These are phyloP conservation scores for Microctonus hyperodae DNA, from an alignment of 2,888 invertebrate genomes.

Conservation along the genomic window DNA sequence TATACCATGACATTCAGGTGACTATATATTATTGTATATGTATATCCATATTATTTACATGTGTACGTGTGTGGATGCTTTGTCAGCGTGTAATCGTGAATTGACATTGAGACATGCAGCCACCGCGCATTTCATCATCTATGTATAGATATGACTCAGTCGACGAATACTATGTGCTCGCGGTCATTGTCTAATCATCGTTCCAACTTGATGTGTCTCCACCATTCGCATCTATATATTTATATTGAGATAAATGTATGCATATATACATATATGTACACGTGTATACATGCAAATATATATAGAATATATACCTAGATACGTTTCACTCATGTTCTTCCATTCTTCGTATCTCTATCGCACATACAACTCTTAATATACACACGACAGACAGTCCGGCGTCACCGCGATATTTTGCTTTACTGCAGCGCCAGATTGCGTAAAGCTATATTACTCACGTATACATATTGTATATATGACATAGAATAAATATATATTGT, in stretches of 20 bases:
- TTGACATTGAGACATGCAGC: constrained; percentile 14
- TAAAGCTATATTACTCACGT: background rate
- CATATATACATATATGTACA: background rate
- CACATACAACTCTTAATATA: background rate
- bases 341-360: background rate
- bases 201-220: constrained; percentile 19
- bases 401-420: constrained; percentile 35
- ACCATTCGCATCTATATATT: constrained; percentile 9
- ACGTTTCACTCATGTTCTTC: background rate
- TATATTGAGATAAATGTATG: background rate
- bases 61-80: constrained; percentile 2
- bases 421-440: constrained; percentile 21
- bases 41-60: background rate
- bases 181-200: constrained; percentile 41
- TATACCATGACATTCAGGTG: background rate
- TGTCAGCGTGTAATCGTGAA: constrained; percentile 18
- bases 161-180: constrained; percentile 35
- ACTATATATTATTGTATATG: background rate
- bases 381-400: constrained; percentile 39
- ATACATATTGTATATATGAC: background rate
- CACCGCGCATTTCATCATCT: constrained; percentile 29
- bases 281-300: background rate
- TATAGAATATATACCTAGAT: background rate
- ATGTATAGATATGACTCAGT: constrained; percentile 47
- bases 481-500: background rate